Conservation (phyloP, 2,113 vertebrate species). For the Dromas ardeola region DNA sequence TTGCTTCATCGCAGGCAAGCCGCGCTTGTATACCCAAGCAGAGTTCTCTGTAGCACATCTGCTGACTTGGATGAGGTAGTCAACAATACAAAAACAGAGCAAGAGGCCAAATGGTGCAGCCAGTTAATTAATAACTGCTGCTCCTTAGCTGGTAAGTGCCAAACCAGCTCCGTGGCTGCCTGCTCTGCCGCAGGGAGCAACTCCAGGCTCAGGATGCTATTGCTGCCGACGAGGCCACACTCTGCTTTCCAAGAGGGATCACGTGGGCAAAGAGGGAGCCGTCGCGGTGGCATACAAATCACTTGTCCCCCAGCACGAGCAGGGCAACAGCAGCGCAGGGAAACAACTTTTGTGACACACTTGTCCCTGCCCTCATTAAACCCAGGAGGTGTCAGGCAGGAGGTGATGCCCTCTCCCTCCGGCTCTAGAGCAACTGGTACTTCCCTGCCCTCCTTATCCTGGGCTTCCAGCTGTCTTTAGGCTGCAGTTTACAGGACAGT, state of each 20-base stretch:
- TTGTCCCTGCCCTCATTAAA: background rate
- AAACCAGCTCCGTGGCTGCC: background rate
- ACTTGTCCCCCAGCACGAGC: background rate
- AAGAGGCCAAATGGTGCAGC: background rate
- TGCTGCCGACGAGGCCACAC: rapidly evolving
- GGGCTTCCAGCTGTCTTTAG: background rate
- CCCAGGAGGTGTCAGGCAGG: background rate
- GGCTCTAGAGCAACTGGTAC: background rate
- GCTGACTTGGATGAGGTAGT: background rate
- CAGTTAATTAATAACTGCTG: background rate
- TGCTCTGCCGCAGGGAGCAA: background rate
- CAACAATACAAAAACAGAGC: background rate
- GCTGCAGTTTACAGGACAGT: background rate
- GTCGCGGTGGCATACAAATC: background rate
- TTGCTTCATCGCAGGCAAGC: background rate
- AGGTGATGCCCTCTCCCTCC: background rate
- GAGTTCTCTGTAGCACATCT: background rate
- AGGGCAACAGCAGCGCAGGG: background rate
- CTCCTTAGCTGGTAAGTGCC: background rate
- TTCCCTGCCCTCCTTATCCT: background rate
- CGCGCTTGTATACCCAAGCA: background rate
- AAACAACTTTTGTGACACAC: background rate
- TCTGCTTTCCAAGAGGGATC: background rate
- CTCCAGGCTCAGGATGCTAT: background rate
- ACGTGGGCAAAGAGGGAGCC: background rate